A percentile compares a stretch with the other conserved stretches of the same genome.
Evolutionary conservation across 2,797 vertebrate genomes (phyloP).

Genomic region (Eulemur coronatus): DNA sequence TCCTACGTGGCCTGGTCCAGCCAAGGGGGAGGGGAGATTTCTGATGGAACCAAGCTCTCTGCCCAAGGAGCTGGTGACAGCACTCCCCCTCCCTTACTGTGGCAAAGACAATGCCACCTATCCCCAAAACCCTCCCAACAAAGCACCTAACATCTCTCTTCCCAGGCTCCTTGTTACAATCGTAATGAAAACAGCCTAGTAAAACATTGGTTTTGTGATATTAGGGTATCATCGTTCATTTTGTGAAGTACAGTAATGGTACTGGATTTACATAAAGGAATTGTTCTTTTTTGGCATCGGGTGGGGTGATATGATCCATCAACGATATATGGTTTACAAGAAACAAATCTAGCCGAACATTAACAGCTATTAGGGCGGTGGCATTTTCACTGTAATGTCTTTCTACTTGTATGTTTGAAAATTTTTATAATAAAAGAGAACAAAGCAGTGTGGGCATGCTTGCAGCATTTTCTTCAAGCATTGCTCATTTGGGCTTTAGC

Average conservation of each 20-base stretch:
- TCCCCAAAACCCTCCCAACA: background rate
- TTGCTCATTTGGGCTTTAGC: background rate
- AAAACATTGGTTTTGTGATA: accelerated
- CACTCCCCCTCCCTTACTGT: accelerated
- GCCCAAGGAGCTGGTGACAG: accelerated
- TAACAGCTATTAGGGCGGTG: background rate
- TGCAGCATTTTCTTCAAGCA: background rate
- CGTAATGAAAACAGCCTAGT: background rate
- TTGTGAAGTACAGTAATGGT: background rate
- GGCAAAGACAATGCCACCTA: background rate
- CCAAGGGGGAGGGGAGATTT: accelerated
- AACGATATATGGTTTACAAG: accelerated
- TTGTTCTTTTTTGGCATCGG: accelerated
- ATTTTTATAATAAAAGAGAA: background rate
- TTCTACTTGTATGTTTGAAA: background rate
- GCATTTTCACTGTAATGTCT: background rate
- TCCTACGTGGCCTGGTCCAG: accelerated
- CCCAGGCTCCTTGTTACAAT: background rate
- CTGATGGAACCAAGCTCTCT: background rate
- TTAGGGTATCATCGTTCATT: accelerated
- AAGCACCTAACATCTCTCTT: background rate
- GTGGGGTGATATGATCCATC: accelerated
- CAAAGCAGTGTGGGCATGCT: background rate
- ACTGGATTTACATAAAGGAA: background rate
- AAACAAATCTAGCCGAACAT: background rate